A percentile compares a stretch with the other conserved stretches of the same genome.
Evolutionary conservation across 1,140 invertebrate species (phyloP).

Genomic region (Bombus polaris): DNA sequence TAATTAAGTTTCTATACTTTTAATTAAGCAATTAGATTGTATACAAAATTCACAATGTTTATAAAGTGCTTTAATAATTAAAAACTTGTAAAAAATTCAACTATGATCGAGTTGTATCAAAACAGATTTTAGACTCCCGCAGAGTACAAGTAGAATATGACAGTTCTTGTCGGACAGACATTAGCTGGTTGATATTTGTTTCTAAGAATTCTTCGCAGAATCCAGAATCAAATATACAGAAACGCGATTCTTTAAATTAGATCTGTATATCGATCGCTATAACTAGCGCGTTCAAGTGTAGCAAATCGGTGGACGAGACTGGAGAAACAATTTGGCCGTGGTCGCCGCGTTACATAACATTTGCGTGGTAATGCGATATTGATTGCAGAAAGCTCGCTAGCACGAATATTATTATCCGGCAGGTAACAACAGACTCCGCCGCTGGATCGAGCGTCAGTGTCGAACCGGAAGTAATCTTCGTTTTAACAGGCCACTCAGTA

Average conservation of each 20-base stretch:
- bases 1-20: too few relatives aligned
- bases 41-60: neutral
- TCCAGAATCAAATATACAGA: neutral
- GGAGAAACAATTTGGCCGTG: slow-evolving; percentile 63
- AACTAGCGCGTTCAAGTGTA: neutral
- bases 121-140: neutral
- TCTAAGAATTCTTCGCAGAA: too few relatives aligned
- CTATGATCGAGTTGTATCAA: neutral
- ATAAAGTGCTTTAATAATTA: neutral
- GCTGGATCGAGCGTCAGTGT: slow-evolving; percentile 37
- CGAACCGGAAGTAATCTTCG: slow-evolving; percentile 59
- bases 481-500: slow-evolving; percentile 20
- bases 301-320: slow-evolving; percentile 21
- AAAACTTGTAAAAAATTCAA: neutral
- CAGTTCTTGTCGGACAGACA: neutral
- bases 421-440: slow-evolving; percentile 37
- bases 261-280: neutral
- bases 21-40: neutral
- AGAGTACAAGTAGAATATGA: neutral
- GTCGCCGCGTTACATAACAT: slow-evolving; percentile 51
- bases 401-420: slow-evolving; percentile 53
- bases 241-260: neutral
- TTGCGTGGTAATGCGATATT: slow-evolving; percentile 60
- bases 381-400: slow-evolving; percentile 56
- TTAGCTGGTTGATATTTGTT: neutral